Evolutionary conservation across 2,888 invertebrate species (phyloP).

Genomic region (Odontomyia ornata): DNA sequence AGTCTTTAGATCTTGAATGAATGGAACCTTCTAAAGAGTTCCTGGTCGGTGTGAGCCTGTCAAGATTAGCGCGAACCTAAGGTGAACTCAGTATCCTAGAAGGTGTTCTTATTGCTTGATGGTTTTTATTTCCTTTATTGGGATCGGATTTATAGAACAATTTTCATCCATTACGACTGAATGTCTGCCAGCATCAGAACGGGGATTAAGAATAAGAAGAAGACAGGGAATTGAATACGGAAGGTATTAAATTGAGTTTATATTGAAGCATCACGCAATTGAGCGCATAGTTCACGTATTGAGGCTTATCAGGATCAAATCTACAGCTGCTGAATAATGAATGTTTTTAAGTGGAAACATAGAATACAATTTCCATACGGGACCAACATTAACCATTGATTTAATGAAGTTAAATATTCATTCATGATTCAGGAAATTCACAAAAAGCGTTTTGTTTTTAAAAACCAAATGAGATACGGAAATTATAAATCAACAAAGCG

Average conservation of each 20-base stretch:
- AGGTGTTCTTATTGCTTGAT: neutral
- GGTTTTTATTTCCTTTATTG: neutral
- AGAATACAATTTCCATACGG: too few relatives aligned
- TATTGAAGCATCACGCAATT: slow-evolving; percentile 45
- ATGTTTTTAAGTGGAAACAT: neutral
- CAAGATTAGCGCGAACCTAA: neutral
- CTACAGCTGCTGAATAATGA: slow-evolving; percentile 14
- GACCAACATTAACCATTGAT: too few relatives aligned
- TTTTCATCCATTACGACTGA: slow-evolving; percentile 33
- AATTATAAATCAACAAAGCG: too few relatives aligned
- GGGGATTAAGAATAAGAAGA: slow-evolving; percentile 12
- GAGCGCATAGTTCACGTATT: slow-evolving; percentile 47
- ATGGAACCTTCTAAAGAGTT: neutral
- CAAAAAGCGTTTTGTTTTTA: too few relatives aligned
- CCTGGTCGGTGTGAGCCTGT: slow-evolving; percentile 21
- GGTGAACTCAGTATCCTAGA: neutral
- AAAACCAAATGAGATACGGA: too few relatives aligned
- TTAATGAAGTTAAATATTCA: too few relatives aligned
- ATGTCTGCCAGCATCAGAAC: neutral
- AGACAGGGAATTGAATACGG: slow-evolving; percentile 9
- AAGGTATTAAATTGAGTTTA: slow-evolving; percentile 37
- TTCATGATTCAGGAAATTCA: too few relatives aligned
- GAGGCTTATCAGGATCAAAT: slow-evolving; percentile 41
- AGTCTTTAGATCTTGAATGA: neutral
- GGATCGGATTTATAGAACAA: neutral